Evolutionary conservation across 2,797 vertebrate genomes (phyloP).

Genomic region (Crocidura indochinensis): DNA sequence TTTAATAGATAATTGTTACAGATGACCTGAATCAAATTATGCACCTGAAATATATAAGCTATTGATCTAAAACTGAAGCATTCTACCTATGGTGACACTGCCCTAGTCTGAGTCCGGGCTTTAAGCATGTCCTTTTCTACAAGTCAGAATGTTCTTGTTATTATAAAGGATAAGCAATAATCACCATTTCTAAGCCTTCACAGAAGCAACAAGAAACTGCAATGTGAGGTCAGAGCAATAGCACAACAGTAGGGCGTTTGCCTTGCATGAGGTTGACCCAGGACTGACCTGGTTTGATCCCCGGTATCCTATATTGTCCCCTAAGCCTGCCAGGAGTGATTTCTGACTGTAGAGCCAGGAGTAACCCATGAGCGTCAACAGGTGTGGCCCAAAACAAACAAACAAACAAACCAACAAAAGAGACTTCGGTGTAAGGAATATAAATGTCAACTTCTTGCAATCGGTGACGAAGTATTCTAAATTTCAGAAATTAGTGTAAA

Average conservation of each 20-base stretch:
- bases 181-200: conserved; percentile 60
- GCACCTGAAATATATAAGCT: neutral
- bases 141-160: conserved; percentile 19
- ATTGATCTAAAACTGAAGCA: neutral
- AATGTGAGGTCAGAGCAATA: too few species aligned
- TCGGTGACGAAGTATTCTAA: conserved; percentile 41
- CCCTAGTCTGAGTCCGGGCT: neutral
- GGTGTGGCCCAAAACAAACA: too few species aligned
- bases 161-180: neutral
- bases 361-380: too few species aligned
- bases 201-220: conserved; percentile 53
- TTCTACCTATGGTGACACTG: neutral
- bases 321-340: too few species aligned
- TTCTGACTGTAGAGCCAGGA: too few species aligned
- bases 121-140: neutral
- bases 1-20: too few species aligned
- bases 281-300: too few species aligned
- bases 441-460: conserved; percentile 72
- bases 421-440: conserved; percentile 59
- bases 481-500: conserved; percentile 54
- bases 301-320: too few species aligned
- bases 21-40: neutral
- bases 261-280: too few species aligned
- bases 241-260: too few species aligned
- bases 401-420: too few species aligned